Evolutionary conservation across 2,888 invertebrate species (phyloP).

Genomic region (Drosophila vallismaia): DNA sequence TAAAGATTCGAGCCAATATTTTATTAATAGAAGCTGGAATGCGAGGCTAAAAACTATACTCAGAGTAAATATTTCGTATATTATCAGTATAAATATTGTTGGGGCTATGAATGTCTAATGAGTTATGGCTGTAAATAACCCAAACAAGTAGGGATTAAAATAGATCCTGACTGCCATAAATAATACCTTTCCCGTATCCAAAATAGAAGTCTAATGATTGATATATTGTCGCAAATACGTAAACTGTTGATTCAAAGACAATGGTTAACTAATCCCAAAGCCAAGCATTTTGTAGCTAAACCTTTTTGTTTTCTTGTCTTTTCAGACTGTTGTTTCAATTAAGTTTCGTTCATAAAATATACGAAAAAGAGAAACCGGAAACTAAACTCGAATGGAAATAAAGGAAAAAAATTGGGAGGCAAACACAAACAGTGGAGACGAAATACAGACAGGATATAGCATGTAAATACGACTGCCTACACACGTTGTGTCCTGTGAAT

Average conservation of each 20-base stretch:
- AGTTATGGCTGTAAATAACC: constrained; percentile 1
- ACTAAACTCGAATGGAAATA: constrained; percentile 26
- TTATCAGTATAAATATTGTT: background rate
- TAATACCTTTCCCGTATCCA: constrained; percentile 8
- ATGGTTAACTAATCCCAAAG: background rate
- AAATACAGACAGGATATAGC: constrained; percentile 53
- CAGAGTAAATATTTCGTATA: background rate
- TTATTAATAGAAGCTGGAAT: background rate
- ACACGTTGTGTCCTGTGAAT: constrained; percentile 13
- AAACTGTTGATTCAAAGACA: background rate
- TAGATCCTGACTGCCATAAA: constrained; percentile 12
- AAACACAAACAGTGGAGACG: constrained; percentile 24
- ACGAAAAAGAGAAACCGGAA: constrained; percentile 26
- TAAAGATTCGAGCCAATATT: background rate
- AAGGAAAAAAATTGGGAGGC: constrained; percentile 12
- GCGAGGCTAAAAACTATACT: constrained; percentile 9
- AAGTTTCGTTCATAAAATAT: constrained; percentile 42
- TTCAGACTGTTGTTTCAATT: constrained; percentile 63
- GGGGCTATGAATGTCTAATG: background rate
- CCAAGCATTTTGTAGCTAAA: constrained; percentile 3
- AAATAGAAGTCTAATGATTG: constrained; percentile 21
- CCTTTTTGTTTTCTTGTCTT: constrained; percentile 4
- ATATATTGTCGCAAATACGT: background rate
- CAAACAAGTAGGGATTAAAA: constrained; percentile 10
- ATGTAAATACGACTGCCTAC: constrained; percentile 64